Evolutionary conservation across 2,113 vertebrate genomes (phyloP).

Genomic region (Tyto alba): DNA sequence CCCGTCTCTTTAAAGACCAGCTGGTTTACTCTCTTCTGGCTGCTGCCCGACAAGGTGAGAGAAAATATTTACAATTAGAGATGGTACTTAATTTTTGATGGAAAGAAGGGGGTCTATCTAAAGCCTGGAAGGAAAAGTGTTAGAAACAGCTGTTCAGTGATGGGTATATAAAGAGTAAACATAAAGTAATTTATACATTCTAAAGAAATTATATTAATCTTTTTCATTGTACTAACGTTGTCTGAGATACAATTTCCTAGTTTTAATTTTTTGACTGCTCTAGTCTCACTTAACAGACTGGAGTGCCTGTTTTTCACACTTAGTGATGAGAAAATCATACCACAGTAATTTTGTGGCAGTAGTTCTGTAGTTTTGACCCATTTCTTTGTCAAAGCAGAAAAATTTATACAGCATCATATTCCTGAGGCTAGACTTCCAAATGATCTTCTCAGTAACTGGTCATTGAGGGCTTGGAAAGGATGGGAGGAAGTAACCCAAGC

Average conservation of each 20-base stretch:
- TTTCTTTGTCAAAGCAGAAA: neutral
- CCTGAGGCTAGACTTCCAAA: too few species aligned
- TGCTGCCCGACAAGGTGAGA: conserved; percentile 86
- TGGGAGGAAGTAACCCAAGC: neutral
- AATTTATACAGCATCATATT: neutral
- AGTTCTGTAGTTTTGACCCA: neutral
- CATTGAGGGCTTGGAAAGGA: neutral
- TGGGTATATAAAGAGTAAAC: neutral
- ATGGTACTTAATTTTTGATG: neutral
- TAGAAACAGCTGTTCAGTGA: neutral
- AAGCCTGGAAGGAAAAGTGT: neutral
- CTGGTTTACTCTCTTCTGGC: conserved; percentile 90
- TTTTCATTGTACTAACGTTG: too few species aligned
- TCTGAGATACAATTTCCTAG: too few species aligned
- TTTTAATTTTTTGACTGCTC: neutral
- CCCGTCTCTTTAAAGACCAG: conserved; percentile 91
- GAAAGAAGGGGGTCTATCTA: neutral
- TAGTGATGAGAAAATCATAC: neutral
- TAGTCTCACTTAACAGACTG: neutral
- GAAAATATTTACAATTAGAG: neutral
- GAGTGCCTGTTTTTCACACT: neutral
- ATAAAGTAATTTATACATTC: neutral
- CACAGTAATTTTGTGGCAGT: neutral
- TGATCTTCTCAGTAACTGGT: neutral
- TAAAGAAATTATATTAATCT: neutral